These are phyloP conservation scores for Petrocephalus microphthalmus DNA, from an alignment of 2,113 vertebrate species.

Conservation along the genomic window DNA sequence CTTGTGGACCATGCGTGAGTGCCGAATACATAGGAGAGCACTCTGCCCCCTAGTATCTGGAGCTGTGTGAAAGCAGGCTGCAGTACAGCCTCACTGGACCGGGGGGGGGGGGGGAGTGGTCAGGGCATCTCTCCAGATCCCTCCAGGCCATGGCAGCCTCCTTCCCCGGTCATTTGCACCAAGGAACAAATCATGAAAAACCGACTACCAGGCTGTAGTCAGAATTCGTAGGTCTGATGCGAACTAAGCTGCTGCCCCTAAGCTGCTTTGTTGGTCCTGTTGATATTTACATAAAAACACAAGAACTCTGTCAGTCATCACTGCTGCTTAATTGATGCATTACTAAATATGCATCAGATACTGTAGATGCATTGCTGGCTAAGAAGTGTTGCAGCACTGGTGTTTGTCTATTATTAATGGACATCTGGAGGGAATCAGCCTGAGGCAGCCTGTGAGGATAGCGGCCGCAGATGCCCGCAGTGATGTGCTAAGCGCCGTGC, in stretches of 20 bases:
- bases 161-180: background rate
- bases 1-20: background rate
- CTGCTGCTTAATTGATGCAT: background rate
- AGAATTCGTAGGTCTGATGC: background rate
- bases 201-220: background rate
- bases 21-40: background rate
- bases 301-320: background rate
- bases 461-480: background rate
- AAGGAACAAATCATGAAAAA: background rate
- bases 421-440: background rate
- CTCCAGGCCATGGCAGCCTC: background rate
- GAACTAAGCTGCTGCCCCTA: no score
- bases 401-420: background rate
- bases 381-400: background rate
- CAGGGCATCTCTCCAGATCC: background rate
- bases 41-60: background rate
- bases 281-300: background rate
- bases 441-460: background rate
- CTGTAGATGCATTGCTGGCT: background rate
- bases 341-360: constrained; percentile 11
- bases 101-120: background rate
- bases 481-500: background rate
- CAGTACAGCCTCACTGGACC: background rate
- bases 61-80: background rate
- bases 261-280: background rate